These are phyloP conservation scores for Lypha dubia DNA, from an alignment of 2,888 invertebrate species.

Conservation along the genomic window DNA sequence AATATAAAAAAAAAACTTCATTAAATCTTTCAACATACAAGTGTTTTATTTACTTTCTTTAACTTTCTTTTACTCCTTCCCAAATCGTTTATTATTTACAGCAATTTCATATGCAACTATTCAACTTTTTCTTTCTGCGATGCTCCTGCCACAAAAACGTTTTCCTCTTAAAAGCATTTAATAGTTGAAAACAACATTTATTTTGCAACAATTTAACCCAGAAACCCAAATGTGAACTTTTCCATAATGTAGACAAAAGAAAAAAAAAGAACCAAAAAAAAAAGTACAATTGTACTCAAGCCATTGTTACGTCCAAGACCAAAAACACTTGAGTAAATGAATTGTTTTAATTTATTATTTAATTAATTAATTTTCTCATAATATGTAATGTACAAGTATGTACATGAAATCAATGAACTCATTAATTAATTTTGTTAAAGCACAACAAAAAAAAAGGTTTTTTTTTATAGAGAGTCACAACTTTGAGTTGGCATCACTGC, in stretches of 20 bases:
- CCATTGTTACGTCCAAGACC: constrained; percentile 26
- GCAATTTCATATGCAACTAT: constrained; percentile 8
- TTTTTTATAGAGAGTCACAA: too few species aligned
- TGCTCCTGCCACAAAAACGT: background rate
- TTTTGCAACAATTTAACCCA: constrained; percentile 44
- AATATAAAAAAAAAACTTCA: too few species aligned
- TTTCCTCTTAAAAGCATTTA: constrained; percentile 29
- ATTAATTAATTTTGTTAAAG: too few species aligned
- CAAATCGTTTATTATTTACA: constrained; percentile 26
- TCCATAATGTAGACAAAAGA: background rate
- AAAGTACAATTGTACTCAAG: constrained; percentile 15
- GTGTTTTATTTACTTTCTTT: background rate
- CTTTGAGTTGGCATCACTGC: too few species aligned
- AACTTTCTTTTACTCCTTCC: background rate
- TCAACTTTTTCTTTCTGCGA: background rate
- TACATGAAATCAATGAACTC: too few species aligned
- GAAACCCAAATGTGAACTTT: constrained; percentile 34
- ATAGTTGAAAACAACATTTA: constrained; percentile 15
- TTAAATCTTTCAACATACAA: too few species aligned
- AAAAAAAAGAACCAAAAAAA: background rate
- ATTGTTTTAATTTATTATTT: too few species aligned
- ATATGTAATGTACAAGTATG: too few species aligned
- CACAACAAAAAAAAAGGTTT: too few species aligned
- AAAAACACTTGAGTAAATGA: constrained; percentile 30
- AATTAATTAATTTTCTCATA: too few species aligned